phyloP scores from a whole-genome alignment of 2,888 invertebrate genomes.

The Ochropacha duplaris region DNA sequence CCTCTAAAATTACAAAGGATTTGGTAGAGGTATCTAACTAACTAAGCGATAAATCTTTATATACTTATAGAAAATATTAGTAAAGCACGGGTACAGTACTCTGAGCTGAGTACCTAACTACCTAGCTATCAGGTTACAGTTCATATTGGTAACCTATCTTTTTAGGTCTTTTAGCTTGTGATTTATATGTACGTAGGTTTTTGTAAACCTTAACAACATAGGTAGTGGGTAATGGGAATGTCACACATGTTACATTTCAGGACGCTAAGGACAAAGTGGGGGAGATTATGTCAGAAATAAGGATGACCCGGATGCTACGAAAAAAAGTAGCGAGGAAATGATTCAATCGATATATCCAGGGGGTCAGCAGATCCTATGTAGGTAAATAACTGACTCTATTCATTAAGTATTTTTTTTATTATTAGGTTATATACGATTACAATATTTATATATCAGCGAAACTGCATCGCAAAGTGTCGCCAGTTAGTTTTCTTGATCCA shows the following conservation, averaged over 20 bases:
- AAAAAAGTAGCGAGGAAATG: neutral
- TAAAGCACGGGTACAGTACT: no score
- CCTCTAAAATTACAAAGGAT: no score
- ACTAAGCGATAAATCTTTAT: no score
- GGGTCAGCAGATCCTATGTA: neutral
- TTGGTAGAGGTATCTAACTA: no score
- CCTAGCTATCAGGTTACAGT: neutral
- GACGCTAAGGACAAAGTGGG: neutral
- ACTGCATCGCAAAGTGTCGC: no score
- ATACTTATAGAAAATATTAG: no score
- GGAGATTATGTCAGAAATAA: neutral
- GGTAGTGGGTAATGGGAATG: neutral
- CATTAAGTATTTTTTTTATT: no score
- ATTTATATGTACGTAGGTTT: neutral
- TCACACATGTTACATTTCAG: neutral
- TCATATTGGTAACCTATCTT: neutral
- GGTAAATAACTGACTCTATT: no score
- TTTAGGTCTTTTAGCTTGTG: neutral
- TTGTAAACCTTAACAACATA: neutral
- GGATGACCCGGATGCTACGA: neutral
- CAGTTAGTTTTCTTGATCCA: no score
- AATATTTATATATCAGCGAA: no score
- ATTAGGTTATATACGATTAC: no score
- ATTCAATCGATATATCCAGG: neutral
- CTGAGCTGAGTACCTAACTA: no score